Percentiles rank a stretch among this genome's conserved stretches.
phyloP scores from a whole-genome alignment of 2,113 vertebrate genomes.

The Chionomys nivalis region DNA sequence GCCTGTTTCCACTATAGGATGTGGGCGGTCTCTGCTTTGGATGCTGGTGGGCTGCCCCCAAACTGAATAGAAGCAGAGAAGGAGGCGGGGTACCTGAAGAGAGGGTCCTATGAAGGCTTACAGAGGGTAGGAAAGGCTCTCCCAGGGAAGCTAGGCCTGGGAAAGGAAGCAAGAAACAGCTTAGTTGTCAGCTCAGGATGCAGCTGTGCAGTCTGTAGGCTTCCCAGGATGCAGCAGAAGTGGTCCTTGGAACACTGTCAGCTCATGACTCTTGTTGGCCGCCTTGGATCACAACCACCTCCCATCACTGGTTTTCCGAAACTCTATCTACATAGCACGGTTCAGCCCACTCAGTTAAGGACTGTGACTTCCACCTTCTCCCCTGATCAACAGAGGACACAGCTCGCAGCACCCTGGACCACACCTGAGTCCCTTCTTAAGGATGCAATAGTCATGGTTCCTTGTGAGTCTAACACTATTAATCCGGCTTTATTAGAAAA shows the following conservation, averaged over 20 bases:
- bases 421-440: background rate
- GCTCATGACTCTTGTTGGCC: background rate
- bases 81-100: background rate
- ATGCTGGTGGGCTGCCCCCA: background rate
- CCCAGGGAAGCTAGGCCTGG: background rate
- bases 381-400: background rate
- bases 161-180: background rate
- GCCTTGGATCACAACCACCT: background rate
- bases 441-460: background rate
- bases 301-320: background rate
- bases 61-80: background rate
- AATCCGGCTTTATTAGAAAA: background rate
- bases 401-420: background rate
- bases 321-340: background rate
- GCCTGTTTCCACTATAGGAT: conserved; percentile 13
- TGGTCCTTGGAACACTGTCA: background rate
- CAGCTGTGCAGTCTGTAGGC: background rate
- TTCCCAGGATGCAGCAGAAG: background rate
- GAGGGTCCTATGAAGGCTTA: background rate
- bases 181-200: background rate
- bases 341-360: background rate
- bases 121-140: background rate
- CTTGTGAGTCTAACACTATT: background rate
- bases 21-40: conserved; percentile 71
- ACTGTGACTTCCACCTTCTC: background rate